Evolutionary conservation across 1,140 invertebrate genomes (phyloP).

Genomic region (Drosophila melanica): DNA sequence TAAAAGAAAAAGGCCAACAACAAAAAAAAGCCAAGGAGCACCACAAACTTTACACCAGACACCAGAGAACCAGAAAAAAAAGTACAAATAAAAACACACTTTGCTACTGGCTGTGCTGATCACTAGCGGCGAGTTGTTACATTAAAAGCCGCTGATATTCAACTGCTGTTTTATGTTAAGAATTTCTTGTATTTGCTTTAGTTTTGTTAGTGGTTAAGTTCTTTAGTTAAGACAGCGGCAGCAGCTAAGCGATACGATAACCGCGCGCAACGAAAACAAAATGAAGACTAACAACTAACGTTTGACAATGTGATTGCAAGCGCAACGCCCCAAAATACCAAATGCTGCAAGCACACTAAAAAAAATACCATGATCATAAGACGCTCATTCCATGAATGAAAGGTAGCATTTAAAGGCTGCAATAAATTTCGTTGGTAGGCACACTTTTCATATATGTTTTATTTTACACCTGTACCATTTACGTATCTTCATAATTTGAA

Average conservation of each 20-base stretch:
- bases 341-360: background rate
- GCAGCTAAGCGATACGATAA: constrained; percentile 37
- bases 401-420: background rate
- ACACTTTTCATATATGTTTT: too few species aligned
- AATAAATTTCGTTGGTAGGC: background rate
- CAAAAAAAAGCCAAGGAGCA: constrained; percentile 41
- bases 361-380: constrained; percentile 19
- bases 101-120: background rate
- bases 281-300: constrained; percentile 55
- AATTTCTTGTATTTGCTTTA: constrained; percentile 8
- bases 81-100: constrained; percentile 14
- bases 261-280: constrained; percentile 53
- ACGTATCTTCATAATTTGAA: background rate
- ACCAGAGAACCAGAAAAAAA: constrained; percentile 45
- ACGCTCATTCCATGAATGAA: background rate
- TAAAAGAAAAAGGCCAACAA: constrained; percentile 15
- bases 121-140: constrained; percentile 9
- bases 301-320: constrained; percentile 40
- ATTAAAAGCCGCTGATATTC: constrained; percentile 15
- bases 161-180: constrained; percentile 40
- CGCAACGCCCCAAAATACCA: constrained; percentile 50
- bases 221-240: constrained; percentile 18
- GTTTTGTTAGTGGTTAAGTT: constrained; percentile 20
- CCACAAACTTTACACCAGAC: constrained; percentile 41
- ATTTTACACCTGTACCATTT: background rate